These are phyloP conservation scores for Lepus americanus DNA, from an alignment of 2,113 vertebrate genomes.

Conservation along the genomic window DNA sequence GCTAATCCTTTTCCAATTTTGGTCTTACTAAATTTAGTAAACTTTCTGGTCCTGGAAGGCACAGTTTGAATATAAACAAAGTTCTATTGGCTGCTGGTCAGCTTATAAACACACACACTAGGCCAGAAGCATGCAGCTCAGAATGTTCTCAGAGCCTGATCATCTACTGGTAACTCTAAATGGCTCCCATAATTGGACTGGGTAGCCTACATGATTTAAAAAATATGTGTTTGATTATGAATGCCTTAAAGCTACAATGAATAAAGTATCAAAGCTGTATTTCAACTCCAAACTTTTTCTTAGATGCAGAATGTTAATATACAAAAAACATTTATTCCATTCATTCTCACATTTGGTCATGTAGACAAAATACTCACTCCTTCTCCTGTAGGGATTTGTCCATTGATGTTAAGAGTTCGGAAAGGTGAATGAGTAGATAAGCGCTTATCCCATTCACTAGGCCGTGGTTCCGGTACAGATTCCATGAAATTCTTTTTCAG, in stretches of 20 bases:
- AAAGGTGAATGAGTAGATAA: constrained; percentile 97
- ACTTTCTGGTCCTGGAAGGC: constrained; percentile 62
- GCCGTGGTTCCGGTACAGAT: constrained; percentile 94
- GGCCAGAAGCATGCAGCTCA: constrained; percentile 50
- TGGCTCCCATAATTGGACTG: neutral
- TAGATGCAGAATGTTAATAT: constrained; percentile 33
- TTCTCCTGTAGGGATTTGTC: constrained; percentile 93
- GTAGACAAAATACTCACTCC: constrained; percentile 91
- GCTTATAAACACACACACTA: constrained; percentile 65
- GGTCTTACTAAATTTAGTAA: constrained; percentile 80
- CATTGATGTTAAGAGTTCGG: constrained; percentile 94
- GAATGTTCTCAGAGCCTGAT: constrained; percentile 31
- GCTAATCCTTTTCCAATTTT: constrained; percentile 69
- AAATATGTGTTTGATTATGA: constrained; percentile 21
- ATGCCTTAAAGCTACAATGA: constrained; percentile 26
- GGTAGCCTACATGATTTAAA: neutral
- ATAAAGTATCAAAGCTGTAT: constrained; percentile 55
- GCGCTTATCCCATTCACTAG: constrained; percentile 98
- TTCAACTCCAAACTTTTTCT: constrained; percentile 54
- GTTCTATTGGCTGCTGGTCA: constrained; percentile 65
- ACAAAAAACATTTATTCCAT: constrained; percentile 38
- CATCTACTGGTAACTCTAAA: neutral
- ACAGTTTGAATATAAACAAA: constrained; percentile 75
- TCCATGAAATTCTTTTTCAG: constrained; percentile 99
- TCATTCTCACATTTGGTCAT: neutral